These are phyloP conservation scores for Eudasyphora cyanicolor DNA, from an alignment of 2,888 invertebrate species.

Conservation along the genomic window DNA sequence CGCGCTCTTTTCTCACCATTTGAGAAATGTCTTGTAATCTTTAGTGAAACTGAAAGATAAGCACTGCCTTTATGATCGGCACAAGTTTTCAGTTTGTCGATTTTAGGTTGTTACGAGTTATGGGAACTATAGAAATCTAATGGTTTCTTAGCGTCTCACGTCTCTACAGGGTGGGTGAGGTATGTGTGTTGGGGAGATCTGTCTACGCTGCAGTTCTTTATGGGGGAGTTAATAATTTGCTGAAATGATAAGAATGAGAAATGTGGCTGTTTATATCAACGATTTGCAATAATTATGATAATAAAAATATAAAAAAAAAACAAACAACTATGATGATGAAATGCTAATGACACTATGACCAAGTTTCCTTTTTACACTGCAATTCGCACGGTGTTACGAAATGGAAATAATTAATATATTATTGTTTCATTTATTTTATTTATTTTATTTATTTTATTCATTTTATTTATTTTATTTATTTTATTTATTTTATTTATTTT, in stretches of 20 bases:
- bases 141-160: not conserved
- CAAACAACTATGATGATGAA: not conserved
- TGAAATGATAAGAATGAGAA: conserved; percentile 22
- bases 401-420: not conserved
- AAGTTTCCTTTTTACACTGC: not conserved
- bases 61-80: conserved; percentile 3
- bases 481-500: too few relatives aligned
- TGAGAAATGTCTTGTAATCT: conserved; percentile 13
- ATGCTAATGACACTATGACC: conserved; percentile 4
- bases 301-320: not conserved
- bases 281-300: conserved; percentile 7
- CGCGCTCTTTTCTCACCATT: not conserved
- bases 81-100: conserved; percentile 6
- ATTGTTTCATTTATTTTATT: too few relatives aligned
- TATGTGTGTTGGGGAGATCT: not conserved
- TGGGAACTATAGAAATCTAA: not conserved
- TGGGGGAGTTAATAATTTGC: not conserved
- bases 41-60: not conserved
- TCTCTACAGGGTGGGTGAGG: not conserved
- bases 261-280: not conserved
- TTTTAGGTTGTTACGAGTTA: not conserved
- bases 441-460: too few relatives aligned
- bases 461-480: too few relatives aligned
- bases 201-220: not conserved
- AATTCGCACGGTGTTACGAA: not conserved